These are phyloP conservation scores for Spermophilus dauricus DNA, from an alignment of 2,113 vertebrate species.

Conservation along the genomic window DNA sequence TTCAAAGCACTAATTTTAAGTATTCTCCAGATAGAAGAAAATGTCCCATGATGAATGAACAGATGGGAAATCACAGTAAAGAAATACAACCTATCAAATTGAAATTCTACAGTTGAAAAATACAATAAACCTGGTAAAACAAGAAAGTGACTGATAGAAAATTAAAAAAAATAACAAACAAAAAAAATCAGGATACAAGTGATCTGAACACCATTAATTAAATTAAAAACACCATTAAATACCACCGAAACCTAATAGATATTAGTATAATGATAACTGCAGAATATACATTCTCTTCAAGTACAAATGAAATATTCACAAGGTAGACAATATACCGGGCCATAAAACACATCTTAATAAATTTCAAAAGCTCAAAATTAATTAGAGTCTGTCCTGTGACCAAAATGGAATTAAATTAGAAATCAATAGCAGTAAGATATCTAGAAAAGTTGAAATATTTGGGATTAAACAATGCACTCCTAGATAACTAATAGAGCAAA, in stretches of 20 bases:
- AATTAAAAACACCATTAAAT: not conserved
- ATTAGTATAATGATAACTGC: not conserved
- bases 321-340: not conserved
- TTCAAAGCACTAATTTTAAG: conserved; percentile 47
- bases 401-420: conserved; percentile 20
- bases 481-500: not conserved
- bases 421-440: not conserved
- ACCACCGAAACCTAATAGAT: not conserved
- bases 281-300: not conserved
- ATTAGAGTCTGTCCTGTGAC: not conserved
- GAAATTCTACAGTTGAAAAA: conserved; percentile 53
- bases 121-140: conserved; percentile 1
- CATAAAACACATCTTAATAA: conserved; percentile 9
- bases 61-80: not conserved
- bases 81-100: conserved; percentile 2
- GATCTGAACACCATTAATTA: not conserved
- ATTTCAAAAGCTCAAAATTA: conserved; percentile 7
- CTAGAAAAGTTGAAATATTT: not conserved
- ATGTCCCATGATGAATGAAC: conserved; percentile 22
- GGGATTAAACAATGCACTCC: not conserved
- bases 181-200: not conserved
- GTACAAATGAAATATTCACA: not conserved
- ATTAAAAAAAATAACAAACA: not conserved
- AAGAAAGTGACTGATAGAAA: conserved; percentile 36
- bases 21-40: conserved; percentile 36